phyloP scores from a whole-genome alignment of 2,888 invertebrate genomes.

The Diadromus collaris region DNA sequence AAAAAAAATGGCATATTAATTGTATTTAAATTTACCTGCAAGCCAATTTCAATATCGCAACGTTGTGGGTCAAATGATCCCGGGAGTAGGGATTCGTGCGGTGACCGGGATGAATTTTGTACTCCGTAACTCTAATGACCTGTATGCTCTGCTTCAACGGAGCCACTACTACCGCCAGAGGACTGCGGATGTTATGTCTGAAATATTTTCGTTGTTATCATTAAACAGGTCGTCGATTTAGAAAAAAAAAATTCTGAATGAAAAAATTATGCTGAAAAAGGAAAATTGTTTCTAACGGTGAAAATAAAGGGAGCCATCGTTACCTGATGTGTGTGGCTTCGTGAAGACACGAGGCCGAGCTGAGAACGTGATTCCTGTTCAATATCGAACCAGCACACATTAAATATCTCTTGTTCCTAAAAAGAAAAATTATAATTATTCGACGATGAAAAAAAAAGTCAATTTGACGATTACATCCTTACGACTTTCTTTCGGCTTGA shows the following conservation, averaged over 20 bases:
- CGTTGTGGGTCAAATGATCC: conserved; percentile 60
- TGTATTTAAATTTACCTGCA: conserved; percentile 59
- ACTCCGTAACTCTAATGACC: conserved; percentile 64
- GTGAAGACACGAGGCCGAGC: conserved; percentile 69
- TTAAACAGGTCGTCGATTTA: background rate
- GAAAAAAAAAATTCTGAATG: background rate
- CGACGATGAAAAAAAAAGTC: conserved; percentile 7
- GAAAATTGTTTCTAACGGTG: background rate
- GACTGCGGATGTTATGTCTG: conserved; percentile 68
- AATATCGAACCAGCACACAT: conserved; percentile 70
- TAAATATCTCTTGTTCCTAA: conserved; percentile 63
- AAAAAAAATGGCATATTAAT: conserved; percentile 22
- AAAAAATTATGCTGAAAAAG: background rate
- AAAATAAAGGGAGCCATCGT: too few species aligned
- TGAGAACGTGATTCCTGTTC: conserved; percentile 65
- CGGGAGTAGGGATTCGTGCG: conserved; percentile 56
- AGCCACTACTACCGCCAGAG: conserved; percentile 64
- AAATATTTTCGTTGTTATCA: conserved; percentile 2
- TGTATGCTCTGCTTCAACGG: conserved; percentile 60
- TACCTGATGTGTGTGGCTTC: conserved; percentile 68
- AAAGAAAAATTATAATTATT: background rate
- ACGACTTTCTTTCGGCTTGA: conserved; percentile 59
- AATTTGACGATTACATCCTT: conserved; percentile 32
- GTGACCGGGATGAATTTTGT: conserved; percentile 63
- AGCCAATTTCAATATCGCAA: conserved; percentile 66